Evolutionary conservation across 2,797 vertebrate species (phyloP).

Genomic region (Dallia pectoralis): DNA sequence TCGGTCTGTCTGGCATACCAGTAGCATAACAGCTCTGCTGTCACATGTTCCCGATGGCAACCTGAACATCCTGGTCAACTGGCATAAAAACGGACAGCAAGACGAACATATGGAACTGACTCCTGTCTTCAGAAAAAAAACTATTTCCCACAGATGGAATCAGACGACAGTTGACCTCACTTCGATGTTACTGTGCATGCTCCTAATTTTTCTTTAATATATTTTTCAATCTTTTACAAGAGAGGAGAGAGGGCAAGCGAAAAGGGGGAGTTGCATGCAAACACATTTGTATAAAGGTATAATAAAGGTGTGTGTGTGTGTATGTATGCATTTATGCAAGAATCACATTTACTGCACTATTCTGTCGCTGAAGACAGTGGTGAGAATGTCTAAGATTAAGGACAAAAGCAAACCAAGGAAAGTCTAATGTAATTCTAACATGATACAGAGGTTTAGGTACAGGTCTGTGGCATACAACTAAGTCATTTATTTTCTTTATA

Average conservation of each 20-base stretch:
- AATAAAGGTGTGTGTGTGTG: neutral
- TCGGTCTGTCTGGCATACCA: neutral
- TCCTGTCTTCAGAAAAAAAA: neutral
- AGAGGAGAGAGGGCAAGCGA: slow-evolving; percentile 15
- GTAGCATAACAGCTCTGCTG: no score
- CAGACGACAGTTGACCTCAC: neutral
- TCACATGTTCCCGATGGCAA: no score
- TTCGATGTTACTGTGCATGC: slow-evolving; percentile 10
- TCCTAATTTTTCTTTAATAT: neutral
- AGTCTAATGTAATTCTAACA: slow-evolving; percentile 53
- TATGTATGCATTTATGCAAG: slow-evolving; percentile 11
- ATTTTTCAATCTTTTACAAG: slow-evolving; percentile 3
- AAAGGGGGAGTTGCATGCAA: slow-evolving; percentile 33
- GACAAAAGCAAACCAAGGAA: slow-evolving; percentile 36
- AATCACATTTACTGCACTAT: slow-evolving; percentile 51
- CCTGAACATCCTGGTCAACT: no score
- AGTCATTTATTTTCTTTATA: slow-evolving; percentile 81
- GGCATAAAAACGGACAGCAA: no score
- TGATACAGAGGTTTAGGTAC: slow-evolving; percentile 66
- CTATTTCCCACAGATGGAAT: slow-evolving; percentile 10
- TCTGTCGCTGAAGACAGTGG: slow-evolving; percentile 39
- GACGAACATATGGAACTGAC: no score
- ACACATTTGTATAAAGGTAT: slow-evolving; percentile 26
- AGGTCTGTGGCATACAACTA: slow-evolving; percentile 71
- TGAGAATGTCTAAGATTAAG: slow-evolving; percentile 51